These are phyloP conservation scores for Scaptodrosophila latifasciaeformis DNA, from an alignment of 2,888 invertebrate species.

Conservation along the genomic window DNA sequence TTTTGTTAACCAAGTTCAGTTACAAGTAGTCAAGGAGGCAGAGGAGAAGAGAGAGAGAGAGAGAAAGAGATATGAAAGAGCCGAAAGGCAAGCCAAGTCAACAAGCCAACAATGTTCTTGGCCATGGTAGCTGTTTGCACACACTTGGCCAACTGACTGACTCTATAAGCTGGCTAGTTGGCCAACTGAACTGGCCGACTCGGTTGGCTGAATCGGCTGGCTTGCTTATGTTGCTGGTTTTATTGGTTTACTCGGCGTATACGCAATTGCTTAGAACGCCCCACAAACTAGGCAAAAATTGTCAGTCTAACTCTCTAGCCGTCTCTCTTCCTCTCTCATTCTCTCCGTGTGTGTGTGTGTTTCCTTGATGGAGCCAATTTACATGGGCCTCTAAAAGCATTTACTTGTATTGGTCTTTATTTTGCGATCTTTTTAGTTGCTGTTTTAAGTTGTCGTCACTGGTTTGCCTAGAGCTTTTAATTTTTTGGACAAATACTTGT, in stretches of 20 bases:
- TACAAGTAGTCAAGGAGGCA: too few species aligned
- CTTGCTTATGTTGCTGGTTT: too few species aligned
- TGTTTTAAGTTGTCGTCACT: background rate
- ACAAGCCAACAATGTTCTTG: slow-evolving; percentile 2
- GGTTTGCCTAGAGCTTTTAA: background rate
- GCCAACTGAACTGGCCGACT: slow-evolving; percentile 12
- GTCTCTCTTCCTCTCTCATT: background rate
- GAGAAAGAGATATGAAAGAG: slow-evolving; percentile 23
- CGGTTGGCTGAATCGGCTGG: too few species aligned
- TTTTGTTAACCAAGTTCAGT: too few species aligned
- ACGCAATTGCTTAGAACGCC: too few species aligned
- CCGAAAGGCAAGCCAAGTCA: slow-evolving; percentile 25
- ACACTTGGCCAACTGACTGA: background rate
- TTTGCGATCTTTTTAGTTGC: too few species aligned
- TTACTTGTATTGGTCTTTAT: background rate
- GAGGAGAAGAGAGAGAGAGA: too few species aligned
- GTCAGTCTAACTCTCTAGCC: slow-evolving; percentile 16
- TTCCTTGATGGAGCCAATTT: too few species aligned
- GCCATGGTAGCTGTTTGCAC: slow-evolving; percentile 3
- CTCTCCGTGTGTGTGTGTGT: background rate
- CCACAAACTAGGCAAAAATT: slow-evolving; percentile 44
- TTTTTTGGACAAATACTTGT: slow-evolving; percentile 47
- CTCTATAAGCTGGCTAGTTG: slow-evolving; percentile 37
- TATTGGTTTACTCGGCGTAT: too few species aligned
- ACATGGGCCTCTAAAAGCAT: too few species aligned